Evolutionary conservation across 1,140 invertebrate species (phyloP).

Genomic region (Nephila pilipes): DNA sequence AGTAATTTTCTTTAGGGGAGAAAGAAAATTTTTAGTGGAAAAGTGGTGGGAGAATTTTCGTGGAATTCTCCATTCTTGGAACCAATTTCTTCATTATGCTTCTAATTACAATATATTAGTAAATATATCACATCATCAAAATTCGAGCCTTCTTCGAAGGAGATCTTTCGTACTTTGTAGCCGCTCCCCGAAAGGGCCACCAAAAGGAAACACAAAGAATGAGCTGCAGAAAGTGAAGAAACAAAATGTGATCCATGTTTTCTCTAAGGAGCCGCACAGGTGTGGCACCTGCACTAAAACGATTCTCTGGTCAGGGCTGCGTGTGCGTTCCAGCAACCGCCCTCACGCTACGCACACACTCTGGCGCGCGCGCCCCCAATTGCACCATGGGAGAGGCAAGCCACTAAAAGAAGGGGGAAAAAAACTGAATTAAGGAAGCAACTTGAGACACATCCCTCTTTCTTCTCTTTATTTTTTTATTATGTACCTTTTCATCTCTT

Average conservation of each 20-base stretch:
- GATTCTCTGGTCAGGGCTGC: conserved; percentile 15
- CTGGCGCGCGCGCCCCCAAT: background rate
- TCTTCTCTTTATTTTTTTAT: background rate
- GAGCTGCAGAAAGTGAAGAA: conserved; percentile 13
- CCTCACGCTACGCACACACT: conserved; percentile 43
- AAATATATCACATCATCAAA: background rate
- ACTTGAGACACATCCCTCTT: conserved; percentile 45
- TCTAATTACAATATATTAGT: background rate
- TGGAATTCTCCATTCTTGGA: no score
- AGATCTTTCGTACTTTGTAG: background rate
- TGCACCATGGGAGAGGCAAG: conserved; percentile 7
- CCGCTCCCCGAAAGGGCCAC: background rate
- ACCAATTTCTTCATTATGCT: no score
- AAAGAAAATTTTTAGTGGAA: no score
- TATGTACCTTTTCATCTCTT: background rate
- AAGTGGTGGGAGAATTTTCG: no score
- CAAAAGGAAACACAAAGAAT: conserved; percentile 11
- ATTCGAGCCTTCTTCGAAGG: no score
- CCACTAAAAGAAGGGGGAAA: background rate
- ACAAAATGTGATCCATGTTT: conserved; percentile 6
- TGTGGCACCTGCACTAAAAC: conserved; percentile 34
- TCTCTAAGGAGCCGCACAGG: conserved; percentile 53
- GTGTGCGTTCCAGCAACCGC: conserved; percentile 43
- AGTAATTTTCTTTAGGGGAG: no score
- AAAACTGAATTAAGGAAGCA: conserved; percentile 60